Percentiles rank a stretch among this genome's conserved stretches.
Conservation (phyloP, 2,113 vertebrate genomes). For the Mus pahari region DNA sequence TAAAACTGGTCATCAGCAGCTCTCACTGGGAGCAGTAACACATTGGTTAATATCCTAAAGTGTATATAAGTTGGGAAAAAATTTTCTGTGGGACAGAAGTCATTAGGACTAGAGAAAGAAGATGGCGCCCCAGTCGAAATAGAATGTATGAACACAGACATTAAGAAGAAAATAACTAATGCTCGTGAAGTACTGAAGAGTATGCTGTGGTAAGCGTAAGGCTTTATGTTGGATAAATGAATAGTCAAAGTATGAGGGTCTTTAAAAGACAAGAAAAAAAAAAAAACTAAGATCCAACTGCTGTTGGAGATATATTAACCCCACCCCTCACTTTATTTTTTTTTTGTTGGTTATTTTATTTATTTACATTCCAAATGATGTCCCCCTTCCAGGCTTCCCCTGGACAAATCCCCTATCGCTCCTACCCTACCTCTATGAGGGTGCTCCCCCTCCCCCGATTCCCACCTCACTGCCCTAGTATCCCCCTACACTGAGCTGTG, state of each 20-base stretch:
- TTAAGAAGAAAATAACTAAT: not conserved
- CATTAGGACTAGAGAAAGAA: not conserved
- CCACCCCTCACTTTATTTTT: conserved; percentile 20
- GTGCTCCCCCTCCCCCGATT: too few relatives aligned
- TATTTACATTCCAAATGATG: too few relatives aligned
- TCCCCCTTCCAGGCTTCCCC: too few relatives aligned
- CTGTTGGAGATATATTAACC: not conserved
- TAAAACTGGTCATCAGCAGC: not conserved
- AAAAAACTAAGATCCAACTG: not conserved
- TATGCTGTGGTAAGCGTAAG: not conserved
- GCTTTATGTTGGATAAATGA: conserved; percentile 27
- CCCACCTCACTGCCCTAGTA: too few relatives aligned
- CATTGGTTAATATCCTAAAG: conserved; percentile 14
- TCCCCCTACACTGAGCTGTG: too few relatives aligned
- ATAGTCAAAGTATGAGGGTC: not conserved
- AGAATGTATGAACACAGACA: not conserved
- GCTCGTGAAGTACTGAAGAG: not conserved
- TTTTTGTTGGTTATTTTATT: too few relatives aligned
- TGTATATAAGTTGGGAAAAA: not conserved
- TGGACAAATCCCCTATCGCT: too few relatives aligned
- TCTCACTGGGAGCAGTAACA: not conserved
- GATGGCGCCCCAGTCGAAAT: not conserved
- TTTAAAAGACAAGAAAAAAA: not conserved
- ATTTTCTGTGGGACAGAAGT: not conserved
- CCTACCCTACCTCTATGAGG: too few relatives aligned